Evolutionary conservation across 92 coral and sea anemone genomes (phyloP).

Genomic region (Meandrina meandrites): DNA sequence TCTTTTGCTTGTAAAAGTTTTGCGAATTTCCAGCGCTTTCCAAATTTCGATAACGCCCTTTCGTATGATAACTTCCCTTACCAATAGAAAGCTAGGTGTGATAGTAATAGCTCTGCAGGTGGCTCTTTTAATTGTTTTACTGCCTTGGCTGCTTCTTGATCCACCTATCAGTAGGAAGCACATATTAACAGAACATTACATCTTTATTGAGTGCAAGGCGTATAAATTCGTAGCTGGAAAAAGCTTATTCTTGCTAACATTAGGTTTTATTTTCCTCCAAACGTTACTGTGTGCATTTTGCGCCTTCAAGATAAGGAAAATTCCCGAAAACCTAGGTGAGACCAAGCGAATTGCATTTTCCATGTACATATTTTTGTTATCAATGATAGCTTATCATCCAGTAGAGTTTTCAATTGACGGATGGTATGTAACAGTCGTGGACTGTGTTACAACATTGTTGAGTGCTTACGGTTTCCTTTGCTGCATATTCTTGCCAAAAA

Average conservation of each 20-base stretch:
- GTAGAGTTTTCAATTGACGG: background rate
- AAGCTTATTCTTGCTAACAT: conserved; percentile 39
- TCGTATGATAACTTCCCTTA: background rate
- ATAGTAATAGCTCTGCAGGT: background rate
- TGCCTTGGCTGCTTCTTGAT: conserved; percentile 55
- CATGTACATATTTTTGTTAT: conserved; percentile 61
- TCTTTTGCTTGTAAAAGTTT: background rate
- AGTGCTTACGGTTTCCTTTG: background rate
- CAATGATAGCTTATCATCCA: conserved; percentile 17
- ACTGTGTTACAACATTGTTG: background rate
- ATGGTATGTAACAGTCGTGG: conserved; percentile 5
- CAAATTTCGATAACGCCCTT: background rate
- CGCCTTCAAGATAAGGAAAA: conserved; percentile 67
- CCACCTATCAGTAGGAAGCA: conserved; percentile 35
- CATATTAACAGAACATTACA: conserved; percentile 37
- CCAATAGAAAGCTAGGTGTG: background rate
- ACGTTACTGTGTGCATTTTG: conserved; percentile 55
- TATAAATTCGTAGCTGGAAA: conserved; percentile 34
- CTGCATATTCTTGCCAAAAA: conserved; percentile 16
- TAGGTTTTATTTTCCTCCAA: conserved; percentile 42
- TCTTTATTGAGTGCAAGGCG: conserved; percentile 49
- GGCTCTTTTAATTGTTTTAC: background rate
- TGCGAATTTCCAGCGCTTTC: background rate
- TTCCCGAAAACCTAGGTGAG: conserved; percentile 77
- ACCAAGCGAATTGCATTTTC: conserved; percentile 78